phyloP scores from a whole-genome alignment of 2,797 vertebrate species.

The Poecilia gillii region DNA sequence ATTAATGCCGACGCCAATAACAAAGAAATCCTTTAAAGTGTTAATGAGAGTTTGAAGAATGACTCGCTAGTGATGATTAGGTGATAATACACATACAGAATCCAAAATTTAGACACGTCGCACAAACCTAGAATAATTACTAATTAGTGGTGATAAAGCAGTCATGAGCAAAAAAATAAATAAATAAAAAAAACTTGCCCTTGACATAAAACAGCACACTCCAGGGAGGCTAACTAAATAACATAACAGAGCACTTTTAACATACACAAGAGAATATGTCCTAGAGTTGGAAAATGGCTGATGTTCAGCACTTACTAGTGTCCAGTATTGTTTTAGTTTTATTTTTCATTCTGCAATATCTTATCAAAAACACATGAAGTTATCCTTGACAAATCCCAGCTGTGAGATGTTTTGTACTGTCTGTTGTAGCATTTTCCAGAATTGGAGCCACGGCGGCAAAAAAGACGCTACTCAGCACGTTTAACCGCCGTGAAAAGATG shows the following conservation, averaged over 20 bases:
- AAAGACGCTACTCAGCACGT: constrained; percentile 54
- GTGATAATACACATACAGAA: constrained; percentile 50
- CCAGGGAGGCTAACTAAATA: constrained; percentile 44
- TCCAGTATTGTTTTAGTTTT: constrained; percentile 10
- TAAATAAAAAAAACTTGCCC: constrained; percentile 23
- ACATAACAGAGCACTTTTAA: constrained; percentile 40
- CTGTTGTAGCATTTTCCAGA: constrained; percentile 33
- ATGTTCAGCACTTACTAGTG: constrained; percentile 24
- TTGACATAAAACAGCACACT: constrained; percentile 30
- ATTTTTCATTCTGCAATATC: constrained; percentile 41
- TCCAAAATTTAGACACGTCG: constrained; percentile 42
- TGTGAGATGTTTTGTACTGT: constrained; percentile 62
- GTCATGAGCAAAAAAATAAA: constrained; percentile 50
- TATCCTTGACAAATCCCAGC: constrained; percentile 62
- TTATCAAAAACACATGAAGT: constrained; percentile 63
- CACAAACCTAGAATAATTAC: constrained; percentile 46
- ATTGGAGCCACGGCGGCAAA: constrained; percentile 21
- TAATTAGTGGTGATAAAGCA: constrained; percentile 64
- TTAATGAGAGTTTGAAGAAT: constrained; percentile 68
- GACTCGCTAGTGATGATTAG: constrained; percentile 62
- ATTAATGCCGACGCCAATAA: constrained; percentile 17
- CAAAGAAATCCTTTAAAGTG: constrained; percentile 54
- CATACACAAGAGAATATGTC: constrained; percentile 40
- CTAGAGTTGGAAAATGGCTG: constrained; percentile 6
- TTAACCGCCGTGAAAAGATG: constrained; percentile 24